A percentile compares a stretch with the other conserved stretches of the same genome.
These are phyloP conservation scores for Sclerurus mexicanus DNA, from an alignment of 2,113 vertebrate species.

Conservation along the genomic window DNA sequence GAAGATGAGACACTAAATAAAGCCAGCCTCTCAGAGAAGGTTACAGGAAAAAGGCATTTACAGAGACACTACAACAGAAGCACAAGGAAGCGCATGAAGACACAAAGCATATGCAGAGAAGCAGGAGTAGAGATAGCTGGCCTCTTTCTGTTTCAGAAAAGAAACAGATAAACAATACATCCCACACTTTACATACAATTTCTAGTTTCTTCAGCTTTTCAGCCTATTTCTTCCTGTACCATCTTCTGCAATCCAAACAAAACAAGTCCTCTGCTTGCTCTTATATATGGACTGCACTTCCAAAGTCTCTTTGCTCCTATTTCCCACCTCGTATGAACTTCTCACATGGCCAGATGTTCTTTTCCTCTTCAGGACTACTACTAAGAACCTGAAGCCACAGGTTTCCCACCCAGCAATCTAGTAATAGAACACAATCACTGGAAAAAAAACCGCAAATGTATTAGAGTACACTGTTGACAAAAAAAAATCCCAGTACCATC, in stretches of 20 bases:
- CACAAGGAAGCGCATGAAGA: neutral
- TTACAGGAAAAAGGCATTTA: neutral
- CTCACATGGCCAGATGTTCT: neutral
- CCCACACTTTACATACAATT: neutral
- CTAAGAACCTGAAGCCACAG: neutral
- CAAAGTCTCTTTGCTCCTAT: neutral
- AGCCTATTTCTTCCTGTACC: neutral
- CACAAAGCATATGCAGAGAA: neutral
- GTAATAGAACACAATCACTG: neutral
- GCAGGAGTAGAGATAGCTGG: neutral
- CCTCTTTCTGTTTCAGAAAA: neutral
- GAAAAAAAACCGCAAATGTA: neutral
- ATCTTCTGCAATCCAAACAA: neutral
- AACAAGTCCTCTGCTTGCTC: neutral
- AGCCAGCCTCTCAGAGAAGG: neutral
- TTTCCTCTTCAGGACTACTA: neutral
- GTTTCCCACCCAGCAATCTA: neutral
- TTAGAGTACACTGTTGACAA: neutral
- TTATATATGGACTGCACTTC: neutral
- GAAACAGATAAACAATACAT: neutral
- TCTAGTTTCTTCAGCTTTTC: neutral
- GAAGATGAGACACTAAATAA: neutral
- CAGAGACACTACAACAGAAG: neutral
- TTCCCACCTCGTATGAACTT: neutral
- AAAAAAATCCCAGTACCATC: neutral